Evolutionary conservation across 1,140 invertebrate genomes (phyloP), one percentile per base, ranked within the genome.

Genomic region (Tetragnatha versicolor): DNA sequence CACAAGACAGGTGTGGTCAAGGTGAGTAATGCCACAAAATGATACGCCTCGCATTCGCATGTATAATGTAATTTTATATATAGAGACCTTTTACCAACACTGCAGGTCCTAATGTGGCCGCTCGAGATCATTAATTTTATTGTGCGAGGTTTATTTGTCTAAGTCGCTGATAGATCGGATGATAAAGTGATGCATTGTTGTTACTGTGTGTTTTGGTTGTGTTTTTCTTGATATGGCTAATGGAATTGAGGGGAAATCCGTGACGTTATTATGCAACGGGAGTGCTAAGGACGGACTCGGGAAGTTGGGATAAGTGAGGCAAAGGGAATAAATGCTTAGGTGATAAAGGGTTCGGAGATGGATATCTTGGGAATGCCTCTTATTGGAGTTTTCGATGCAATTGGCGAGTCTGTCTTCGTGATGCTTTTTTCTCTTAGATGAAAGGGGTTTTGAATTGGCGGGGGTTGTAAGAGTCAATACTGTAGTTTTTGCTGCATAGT

Each of bases 181-280:
- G 61, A 65, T 65, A 65, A 65, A 65, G 33, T 65, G 61, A 65
- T 65, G 61, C 39, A 65, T 65, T 65, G 61, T 65, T 58, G 35
- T 58, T 33, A 33, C 55, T 58, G 55, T 31, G 22, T 20, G 12
- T 58, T 58, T 55, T 33, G 29, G 29, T 65, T 65, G 37, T 42
- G 25, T 2, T 53, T 25, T 53, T 2, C 4, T 22, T 53, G 12
- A 3, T 53, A 65, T 35, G 61, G 61, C 47, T 3, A 25, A 25
- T 2, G 20, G 51, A 31, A 5, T 14, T 17, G 35, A 42, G 25
- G 58, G 61, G 27, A 42, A 39, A 63, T 65, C 3, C 55, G 61
- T 65, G 61, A 65, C 42, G 33, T 65, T 37, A 65, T 65, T 65
- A 65, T 65, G 20, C 39, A 42, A 25, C 20, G 27, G 42, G 61